phyloP scores from a whole-genome alignment of 2,888 invertebrate genomes.

The Pristionchus maxplancki region DNA sequence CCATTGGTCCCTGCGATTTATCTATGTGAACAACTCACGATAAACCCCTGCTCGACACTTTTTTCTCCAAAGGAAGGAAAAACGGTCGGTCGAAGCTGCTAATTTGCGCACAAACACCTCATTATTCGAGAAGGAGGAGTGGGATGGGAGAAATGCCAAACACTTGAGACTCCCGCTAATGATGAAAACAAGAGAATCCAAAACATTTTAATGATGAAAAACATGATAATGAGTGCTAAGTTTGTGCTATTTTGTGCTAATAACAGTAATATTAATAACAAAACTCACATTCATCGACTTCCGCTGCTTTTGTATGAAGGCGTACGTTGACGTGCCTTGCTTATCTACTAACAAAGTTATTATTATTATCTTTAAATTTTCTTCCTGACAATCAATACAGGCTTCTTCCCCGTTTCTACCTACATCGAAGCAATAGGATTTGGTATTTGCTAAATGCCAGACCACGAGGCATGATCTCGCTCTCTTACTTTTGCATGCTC shows the following conservation, averaged over 20 bases:
- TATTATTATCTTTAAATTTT: neutral
- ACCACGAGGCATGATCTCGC: too few relatives aligned
- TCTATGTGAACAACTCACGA: neutral
- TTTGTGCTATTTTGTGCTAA: neutral
- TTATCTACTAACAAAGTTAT: neutral
- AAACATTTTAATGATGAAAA: neutral
- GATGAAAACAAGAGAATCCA: too few relatives aligned
- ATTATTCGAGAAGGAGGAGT: neutral
- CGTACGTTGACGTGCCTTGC: slow-evolving; percentile 22
- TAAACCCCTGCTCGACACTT: neutral
- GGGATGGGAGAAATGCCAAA: neutral
- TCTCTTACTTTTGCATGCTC: too few relatives aligned
- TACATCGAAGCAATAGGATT: neutral
- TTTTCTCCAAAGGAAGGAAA: neutral
- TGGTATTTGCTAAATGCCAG: neutral
- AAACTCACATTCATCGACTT: slow-evolving; percentile 1
- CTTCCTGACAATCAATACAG: neutral
- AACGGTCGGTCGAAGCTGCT: neutral
- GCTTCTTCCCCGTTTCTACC: neutral
- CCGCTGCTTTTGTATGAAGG: slow-evolving; percentile 39
- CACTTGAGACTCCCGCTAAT: neutral
- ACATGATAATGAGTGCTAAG: neutral
- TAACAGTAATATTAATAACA: neutral
- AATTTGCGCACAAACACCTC: neutral
- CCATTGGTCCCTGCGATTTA: too few relatives aligned